Evolutionary conservation across 2,797 vertebrate genomes (phyloP).

Genomic region (Erpetoichthys calabaricus): DNA sequence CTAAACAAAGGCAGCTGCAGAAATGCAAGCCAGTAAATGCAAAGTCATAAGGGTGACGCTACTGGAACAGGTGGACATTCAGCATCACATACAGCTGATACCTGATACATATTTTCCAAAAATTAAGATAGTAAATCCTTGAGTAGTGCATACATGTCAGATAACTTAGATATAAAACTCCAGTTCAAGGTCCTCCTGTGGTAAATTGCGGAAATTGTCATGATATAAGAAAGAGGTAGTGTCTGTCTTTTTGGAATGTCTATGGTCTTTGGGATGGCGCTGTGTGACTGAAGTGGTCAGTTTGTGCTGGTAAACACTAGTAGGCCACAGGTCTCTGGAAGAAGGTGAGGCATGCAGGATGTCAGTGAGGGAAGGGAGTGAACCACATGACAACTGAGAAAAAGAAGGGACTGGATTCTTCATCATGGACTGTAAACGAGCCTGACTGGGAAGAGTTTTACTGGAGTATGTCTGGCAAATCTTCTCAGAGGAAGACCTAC

Average conservation of each 20-base stretch:
- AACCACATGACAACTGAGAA: conserved; percentile 21
- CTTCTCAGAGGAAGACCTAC: background rate
- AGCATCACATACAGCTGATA: too few relatives aligned
- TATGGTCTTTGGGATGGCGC: conserved; percentile 11
- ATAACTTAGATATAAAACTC: conserved; percentile 72
- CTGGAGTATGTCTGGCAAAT: background rate
- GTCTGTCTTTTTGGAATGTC: conserved; percentile 14
- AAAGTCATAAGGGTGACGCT: too few relatives aligned
- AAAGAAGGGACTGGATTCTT: conserved; percentile 7
- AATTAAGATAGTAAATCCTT: too few relatives aligned
- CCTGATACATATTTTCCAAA: too few relatives aligned
- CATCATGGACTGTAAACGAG: conserved; percentile 17
- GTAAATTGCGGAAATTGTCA: conserved; percentile 4
- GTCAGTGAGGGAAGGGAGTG: conserved; percentile 15
- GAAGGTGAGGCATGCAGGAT: conserved; percentile 17
- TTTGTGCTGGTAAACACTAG: conserved; percentile 17
- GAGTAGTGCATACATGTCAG: too few relatives aligned
- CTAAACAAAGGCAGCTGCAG: too few relatives aligned
- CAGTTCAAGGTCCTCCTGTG: conserved; percentile 40
- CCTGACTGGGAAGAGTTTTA: conserved; percentile 10
- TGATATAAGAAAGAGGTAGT: background rate
- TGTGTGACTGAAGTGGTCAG: conserved; percentile 13
- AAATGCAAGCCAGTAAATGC: too few relatives aligned
- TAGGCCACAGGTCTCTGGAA: conserved; percentile 11
- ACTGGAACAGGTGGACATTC: too few relatives aligned